Conservation (phyloP, 2,888 invertebrate species). For the Incurvaria masculella region DNA sequence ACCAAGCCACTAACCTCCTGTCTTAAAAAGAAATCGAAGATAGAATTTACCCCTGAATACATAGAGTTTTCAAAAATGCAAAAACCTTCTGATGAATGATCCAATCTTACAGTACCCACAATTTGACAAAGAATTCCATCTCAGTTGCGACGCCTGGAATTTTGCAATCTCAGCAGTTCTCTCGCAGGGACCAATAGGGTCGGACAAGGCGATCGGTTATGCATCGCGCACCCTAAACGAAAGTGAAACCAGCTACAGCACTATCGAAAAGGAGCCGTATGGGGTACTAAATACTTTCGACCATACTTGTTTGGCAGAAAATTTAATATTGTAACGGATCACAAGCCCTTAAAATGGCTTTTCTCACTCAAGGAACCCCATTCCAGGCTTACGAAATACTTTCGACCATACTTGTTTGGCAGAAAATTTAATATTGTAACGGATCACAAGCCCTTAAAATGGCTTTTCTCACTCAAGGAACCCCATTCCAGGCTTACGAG, state of each 20-base stretch:
- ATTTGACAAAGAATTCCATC: conserved; percentile 16
- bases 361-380: no score
- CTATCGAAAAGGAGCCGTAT: conserved; percentile 22
- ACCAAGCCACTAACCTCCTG: conserved; percentile 20
- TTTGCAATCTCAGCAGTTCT: conserved; percentile 20
- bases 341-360: no score
- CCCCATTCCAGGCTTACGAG: no score
- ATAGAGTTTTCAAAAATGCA: conserved; percentile 13
- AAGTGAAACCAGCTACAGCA: conserved; percentile 19
- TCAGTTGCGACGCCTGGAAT: conserved; percentile 23
- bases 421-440: no score
- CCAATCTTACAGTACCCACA: conserved; percentile 17
- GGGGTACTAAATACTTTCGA: conserved; percentile 21
- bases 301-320: no score
- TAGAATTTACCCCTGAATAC: conserved; percentile 9
- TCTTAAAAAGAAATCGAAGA: conserved; percentile 16
- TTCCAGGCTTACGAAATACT: no score
- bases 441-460: no score
- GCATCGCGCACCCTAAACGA: conserved; percentile 19
- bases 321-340: no score
- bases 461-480: no score
- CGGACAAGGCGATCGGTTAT: conserved; percentile 18
- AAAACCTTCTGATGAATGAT: conserved; percentile 2
- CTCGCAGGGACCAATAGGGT: conserved; percentile 13
- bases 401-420: no score